These are phyloP conservation scores for Acipenser transmontanus DNA, from an alignment of 2,797 vertebrate species.

Conservation along the genomic window DNA sequence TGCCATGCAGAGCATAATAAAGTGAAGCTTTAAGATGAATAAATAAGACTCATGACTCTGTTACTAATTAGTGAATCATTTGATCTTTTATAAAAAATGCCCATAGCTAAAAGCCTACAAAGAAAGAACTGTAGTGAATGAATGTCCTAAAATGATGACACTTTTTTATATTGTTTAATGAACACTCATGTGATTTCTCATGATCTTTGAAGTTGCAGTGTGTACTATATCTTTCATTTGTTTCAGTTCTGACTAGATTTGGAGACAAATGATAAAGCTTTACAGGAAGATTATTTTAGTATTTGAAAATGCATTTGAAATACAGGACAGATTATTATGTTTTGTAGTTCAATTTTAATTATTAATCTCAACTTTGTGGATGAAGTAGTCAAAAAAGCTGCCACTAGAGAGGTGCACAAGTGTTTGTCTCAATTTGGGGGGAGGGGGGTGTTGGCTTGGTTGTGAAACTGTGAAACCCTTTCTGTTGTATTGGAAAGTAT, in stretches of 20 bases:
- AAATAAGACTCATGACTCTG: constrained; percentile 62
- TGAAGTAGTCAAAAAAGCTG: no score
- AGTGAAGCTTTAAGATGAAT: constrained; percentile 62
- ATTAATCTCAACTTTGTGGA: no score
- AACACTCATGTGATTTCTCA: constrained; percentile 63
- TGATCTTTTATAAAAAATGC: constrained; percentile 56
- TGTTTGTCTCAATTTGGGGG: no score
- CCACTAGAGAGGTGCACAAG: no score
- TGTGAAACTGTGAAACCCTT: no score
- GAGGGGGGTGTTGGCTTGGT: no score
- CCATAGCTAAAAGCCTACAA: constrained; percentile 57
- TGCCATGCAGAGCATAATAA: constrained; percentile 63
- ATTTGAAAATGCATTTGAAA: neutral
- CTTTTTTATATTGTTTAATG: constrained; percentile 53
- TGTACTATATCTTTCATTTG: neutral
- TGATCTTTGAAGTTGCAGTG: constrained; percentile 5
- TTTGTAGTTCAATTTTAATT: no score
- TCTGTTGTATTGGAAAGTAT: no score
- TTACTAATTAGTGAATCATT: constrained; percentile 65
- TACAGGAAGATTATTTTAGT: neutral
- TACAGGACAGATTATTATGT: no score
- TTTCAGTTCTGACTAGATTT: neutral
- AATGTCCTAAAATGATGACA: constrained; percentile 48
- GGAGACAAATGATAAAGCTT: neutral
- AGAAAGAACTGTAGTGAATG: constrained; percentile 12